phyloP scores from a whole-genome alignment of 2,888 invertebrate species.

The Cerastoderma edule region DNA sequence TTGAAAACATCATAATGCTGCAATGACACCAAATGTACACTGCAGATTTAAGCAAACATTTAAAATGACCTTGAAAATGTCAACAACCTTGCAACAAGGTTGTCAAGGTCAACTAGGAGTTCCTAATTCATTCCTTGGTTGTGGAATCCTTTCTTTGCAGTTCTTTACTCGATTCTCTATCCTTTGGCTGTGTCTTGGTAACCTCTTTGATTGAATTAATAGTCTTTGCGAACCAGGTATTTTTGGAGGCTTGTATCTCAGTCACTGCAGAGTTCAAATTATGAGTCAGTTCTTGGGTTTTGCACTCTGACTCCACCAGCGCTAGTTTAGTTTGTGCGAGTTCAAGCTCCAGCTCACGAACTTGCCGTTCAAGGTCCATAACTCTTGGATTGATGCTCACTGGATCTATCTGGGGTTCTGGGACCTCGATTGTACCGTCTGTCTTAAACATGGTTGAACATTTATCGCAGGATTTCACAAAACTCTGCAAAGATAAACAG shows the following conservation, averaged over 20 bases:
- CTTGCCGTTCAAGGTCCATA: constrained; percentile 75
- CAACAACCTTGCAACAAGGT: too few species aligned
- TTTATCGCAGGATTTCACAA: constrained; percentile 76
- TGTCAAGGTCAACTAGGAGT: too few species aligned
- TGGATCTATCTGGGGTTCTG: constrained; percentile 69
- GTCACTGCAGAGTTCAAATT: constrained; percentile 92
- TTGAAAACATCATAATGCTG: too few species aligned
- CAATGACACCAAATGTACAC: too few species aligned
- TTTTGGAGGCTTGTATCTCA: constrained; percentile 89
- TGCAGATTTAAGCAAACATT: too few species aligned
- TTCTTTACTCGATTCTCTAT: constrained; percentile 49
- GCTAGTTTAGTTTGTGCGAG: constrained; percentile 98
- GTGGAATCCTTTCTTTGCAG: constrained; percentile 55
- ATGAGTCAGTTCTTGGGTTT: constrained; percentile 95
- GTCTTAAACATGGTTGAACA: constrained; percentile 77
- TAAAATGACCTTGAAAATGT: too few species aligned
- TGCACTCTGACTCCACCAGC: constrained; percentile 98
- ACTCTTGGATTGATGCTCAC: constrained; percentile 73
- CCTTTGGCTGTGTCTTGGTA: constrained; percentile 69
- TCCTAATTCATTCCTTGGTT: constrained; percentile 43
- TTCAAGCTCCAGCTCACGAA: constrained; percentile 95
- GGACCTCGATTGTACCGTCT: constrained; percentile 75
- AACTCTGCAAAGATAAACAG: constrained; percentile 57
- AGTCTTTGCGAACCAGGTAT: constrained; percentile 97
- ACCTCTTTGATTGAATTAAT: constrained; percentile 87